Base-by-base conservation (phyloP, 2,113 vertebrate species). In the Lagenorhynchus albirostris region DNA sequence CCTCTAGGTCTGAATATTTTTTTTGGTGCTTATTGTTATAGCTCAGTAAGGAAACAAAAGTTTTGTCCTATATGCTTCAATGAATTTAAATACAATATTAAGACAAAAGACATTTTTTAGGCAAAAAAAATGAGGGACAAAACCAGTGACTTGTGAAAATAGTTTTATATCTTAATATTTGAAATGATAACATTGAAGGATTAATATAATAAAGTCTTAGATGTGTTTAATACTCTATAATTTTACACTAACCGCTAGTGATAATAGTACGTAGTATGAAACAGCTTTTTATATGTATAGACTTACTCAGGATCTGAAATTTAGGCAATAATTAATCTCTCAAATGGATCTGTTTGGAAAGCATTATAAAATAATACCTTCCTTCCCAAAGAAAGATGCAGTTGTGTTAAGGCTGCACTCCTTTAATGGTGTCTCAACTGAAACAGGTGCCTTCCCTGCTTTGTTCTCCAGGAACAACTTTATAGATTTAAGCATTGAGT, bases 401-500 rank as follows among this genome's bases (percentile, higher is more conserved):
- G 21, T 95, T 96, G 38, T 98, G 92, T 95, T 76, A 83, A 96
- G 74, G 31, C 68, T 50, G 1, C 92, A 84, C 38, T 97, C 12
- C 33, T 98, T 97, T 92, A 89, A 96, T 96, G 85, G 68, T 98
- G 93, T 82, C 79, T 97, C 70, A 87, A 3, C 80, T 98, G 97
- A 97, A 98, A 97, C 95, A 98, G 98, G 97, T 98, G 94, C 92
- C 97, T 98, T 95, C 60, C 98, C 98, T 97, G 95, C 92, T 97
- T 97, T 97, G 91, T 91, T 98, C 94, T 97, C 85, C 63, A 97
- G 98, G 97, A 98, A 94, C 55, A 95, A 60, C 98, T 98, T 98
- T 98, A 85, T 9, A 47, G 91, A 95, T 98, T 94, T 96, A 98
- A 98, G 95, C 96, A 96, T 86, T 62, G 68, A 83, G 67, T 3